Conservation (phyloP, 2,888 invertebrate genomes). For the Megastigmus dorsalis region DNA sequence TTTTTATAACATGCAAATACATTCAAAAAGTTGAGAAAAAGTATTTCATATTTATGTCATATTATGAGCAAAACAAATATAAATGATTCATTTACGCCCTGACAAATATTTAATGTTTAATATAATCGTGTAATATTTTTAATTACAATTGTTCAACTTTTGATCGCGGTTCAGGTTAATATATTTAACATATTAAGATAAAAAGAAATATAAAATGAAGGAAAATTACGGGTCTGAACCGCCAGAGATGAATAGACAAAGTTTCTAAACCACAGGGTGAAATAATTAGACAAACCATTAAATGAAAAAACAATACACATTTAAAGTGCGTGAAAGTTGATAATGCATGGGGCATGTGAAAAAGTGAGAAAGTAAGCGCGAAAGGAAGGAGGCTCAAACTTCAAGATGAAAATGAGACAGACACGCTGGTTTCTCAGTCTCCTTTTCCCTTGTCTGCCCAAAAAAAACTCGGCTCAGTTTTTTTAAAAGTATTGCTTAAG, state of each 20-base stretch:
- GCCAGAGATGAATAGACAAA: conserved; percentile 15
- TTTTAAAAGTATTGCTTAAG: conserved; percentile 12
- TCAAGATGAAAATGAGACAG: not conserved
- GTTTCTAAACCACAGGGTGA: conserved; percentile 42
- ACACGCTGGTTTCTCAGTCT: conserved; percentile 11
- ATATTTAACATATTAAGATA: conserved; percentile 4
- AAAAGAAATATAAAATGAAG: conserved; percentile 11
- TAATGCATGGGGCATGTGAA: conserved; percentile 2
- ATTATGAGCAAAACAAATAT: not conserved
- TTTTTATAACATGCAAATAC: not conserved
- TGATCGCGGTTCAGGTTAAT: not conserved
- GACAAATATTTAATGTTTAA: not conserved
- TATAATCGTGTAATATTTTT: not conserved
- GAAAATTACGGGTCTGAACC: conserved; percentile 36
- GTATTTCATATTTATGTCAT: not conserved
- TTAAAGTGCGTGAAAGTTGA: conserved; percentile 30
- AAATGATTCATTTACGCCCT: not conserved
- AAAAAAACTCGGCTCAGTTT: conserved; percentile 29
- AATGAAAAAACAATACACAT: conserved; percentile 9
- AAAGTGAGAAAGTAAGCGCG: conserved; percentile 8
- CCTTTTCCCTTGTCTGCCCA: conserved; percentile 2
- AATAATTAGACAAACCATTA: conserved; percentile 36
- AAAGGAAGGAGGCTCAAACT: conserved; percentile 12
- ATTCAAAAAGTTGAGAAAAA: conserved; percentile 9
- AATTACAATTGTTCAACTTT: conserved; percentile 14